Evolutionary conservation across 2,797 vertebrate species (phyloP).

Genomic region (Naso thynnoides): DNA sequence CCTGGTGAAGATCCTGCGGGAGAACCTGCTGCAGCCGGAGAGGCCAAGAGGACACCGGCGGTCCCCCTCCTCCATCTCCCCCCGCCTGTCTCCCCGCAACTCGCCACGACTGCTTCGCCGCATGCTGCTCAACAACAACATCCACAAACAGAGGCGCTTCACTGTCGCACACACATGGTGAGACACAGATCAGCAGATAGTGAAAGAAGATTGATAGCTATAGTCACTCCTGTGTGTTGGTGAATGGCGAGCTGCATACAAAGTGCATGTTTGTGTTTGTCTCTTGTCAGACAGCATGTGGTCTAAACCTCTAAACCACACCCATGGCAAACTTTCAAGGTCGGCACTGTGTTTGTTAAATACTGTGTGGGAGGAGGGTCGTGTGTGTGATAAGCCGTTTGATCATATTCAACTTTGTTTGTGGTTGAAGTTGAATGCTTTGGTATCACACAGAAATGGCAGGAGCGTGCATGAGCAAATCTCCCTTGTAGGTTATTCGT

Average conservation of each 20-base stretch:
- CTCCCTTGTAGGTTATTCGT: conserved; percentile 30
- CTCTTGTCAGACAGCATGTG: conserved; percentile 45
- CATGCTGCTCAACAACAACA: conserved; percentile 96
- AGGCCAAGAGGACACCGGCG: conserved; percentile 88
- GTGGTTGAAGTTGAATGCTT: conserved; percentile 44
- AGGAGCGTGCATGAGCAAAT: conserved; percentile 42
- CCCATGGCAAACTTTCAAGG: conserved; percentile 68
- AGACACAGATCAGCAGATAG: conserved; percentile 61
- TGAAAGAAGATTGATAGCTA: background rate
- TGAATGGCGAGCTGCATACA: conserved; percentile 5
- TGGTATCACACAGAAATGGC: conserved; percentile 22
- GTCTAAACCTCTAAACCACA: conserved; percentile 56
- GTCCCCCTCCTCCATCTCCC: conserved; percentile 90
- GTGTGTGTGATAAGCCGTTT: conserved; percentile 48
- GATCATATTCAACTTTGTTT: conserved; percentile 68
- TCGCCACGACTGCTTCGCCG: conserved; percentile 95
- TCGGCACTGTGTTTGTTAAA: conserved; percentile 54
- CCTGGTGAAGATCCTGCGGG: conserved; percentile 95
- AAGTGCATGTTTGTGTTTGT: conserved; percentile 34
- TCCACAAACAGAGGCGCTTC: conserved; percentile 96
- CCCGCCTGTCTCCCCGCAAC: conserved; percentile 94
- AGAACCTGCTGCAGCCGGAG: conserved; percentile 97
- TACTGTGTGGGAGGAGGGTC: conserved; percentile 18
- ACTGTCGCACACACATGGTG: conserved; percentile 99
- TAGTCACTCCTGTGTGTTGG: conserved; percentile 6